phyloP scores from a whole-genome alignment of 2,113 vertebrate species.

The Ptyas mucosa region DNA sequence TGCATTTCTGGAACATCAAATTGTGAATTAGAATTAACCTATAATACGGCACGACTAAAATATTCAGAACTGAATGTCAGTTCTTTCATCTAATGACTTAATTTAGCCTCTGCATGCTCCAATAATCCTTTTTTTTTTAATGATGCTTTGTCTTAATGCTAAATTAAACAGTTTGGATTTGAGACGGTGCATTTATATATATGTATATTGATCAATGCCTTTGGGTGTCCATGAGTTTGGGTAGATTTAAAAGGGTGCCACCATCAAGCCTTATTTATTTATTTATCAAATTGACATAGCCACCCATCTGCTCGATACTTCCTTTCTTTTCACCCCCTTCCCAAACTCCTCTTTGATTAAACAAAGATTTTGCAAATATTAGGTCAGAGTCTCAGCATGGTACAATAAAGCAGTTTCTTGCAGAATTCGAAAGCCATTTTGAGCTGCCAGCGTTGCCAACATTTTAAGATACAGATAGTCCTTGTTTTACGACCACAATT shows the following conservation, averaged over 20 bases:
- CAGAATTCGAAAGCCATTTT: neutral
- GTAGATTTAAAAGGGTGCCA: no score
- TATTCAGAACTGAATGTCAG: neutral
- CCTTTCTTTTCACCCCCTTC: neutral
- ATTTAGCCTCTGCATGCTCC: neutral
- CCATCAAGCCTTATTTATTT: no score
- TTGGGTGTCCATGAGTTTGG: no score
- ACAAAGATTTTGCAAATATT: neutral
- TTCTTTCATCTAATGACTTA: neutral
- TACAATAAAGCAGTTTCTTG: neutral
- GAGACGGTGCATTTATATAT: neutral
- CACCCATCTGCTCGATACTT: neutral
- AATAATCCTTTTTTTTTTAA: neutral
- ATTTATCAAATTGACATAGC: no score
- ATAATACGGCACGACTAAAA: neutral
- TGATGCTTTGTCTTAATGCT: neutral
- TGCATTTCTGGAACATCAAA: neutral
- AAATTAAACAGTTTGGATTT: neutral
- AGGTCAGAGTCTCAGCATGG: neutral
- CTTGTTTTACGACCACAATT: no score
- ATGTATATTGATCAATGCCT: no score
- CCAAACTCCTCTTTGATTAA: neutral
- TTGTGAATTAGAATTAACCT: neutral
- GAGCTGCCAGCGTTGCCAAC: neutral
- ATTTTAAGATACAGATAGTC: neutral